Base-by-base conservation (phyloP, 1,140 invertebrate genomes). In the Batillaria attramentaria region DNA sequence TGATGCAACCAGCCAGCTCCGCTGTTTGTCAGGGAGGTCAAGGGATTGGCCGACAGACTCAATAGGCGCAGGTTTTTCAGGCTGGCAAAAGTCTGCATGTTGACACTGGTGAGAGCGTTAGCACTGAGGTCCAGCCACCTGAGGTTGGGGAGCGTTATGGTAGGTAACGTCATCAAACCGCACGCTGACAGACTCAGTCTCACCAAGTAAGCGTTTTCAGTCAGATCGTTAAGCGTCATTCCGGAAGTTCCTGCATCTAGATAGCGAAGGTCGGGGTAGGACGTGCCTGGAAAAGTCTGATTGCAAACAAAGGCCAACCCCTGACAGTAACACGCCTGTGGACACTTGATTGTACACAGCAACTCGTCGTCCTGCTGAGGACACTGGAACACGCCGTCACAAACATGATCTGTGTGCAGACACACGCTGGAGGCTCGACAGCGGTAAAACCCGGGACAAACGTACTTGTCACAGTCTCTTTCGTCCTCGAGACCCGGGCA, bases 281-380 rank as follows among this genome's bases (percentile, higher is more conserved):
- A 37, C 13, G n/a, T 70, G 16, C 31, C 28, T n/a, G 10, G 31
- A 42, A 78, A 57, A 2, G 35, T 24, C n/a, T 60, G 28, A 20
- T 33, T 33, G 28, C 78, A 79, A 5, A 43, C 39, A 31, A 79
- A 57, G 5, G 72, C 54, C 28, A 28, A 43, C 28, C 65, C 73
- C 46, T 28, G 37, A 41, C 74, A 82, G 18, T 28, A 28, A 31
- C 78, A 82, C 35, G 33, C 57, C 88, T 41, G 84, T 89, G 72
- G 72, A 57, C 72, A 73, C 16, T 33, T 50, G 3, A 57, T 33
- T 20, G 74, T 28, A 65, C 75, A 83, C 31, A 77, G 72, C 65
- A 62, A n/a, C 37, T 80, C 79, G 28, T 83, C 73, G 35, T 80
- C 78, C 37, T 50, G 42, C n/a, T 77, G 69, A 33, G 76, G 79